Evolutionary conservation across 2,888 invertebrate genomes (phyloP), one percentile per base, ranked within the genome.

Genomic region (Oscheius sp.): DNA sequence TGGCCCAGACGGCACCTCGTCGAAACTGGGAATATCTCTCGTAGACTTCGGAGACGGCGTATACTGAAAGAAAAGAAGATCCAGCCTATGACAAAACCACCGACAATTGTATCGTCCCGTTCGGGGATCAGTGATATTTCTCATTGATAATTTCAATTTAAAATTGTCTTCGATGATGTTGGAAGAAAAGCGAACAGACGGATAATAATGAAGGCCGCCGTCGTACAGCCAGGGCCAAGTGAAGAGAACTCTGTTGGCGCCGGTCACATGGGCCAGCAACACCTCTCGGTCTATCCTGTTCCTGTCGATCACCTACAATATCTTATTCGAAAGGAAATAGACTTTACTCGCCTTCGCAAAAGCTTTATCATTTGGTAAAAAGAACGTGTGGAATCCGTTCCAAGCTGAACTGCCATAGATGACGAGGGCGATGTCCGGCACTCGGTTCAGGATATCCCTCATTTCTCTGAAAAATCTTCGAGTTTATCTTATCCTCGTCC

Each of bases 311-410:
- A 88, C 84, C 80, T 83, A 59, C 21, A 73, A 56, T 49, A 12
- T n/a, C 18, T 52, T 43, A 25, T 5, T 25, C 25, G 6, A 53
- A 49, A 16, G 12, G 21, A 6, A 55, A 25, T 23, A 21, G 1
- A 2, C 6, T 2, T 21, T 12, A 7, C 35, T 12, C 12, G 78
- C 86, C 69, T 87, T 86, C 0, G 85, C 82, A 74, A 89, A 89
- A 5, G 89, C 89, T 6, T 82, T 75, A 75, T 89, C 87, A 69
- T 76, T 87, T 2, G 89, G 89, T 58, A 89, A 78, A 75, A 89
- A 89, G 77, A 88, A 89, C 0, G 88, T 88, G 76, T 88, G 88
- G 76, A 87, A 89, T 21, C 87, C 88, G 66, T 86, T 84, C 85
- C 85, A 86, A 0, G 83, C 86, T 12, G 86, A 86, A 5, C 79